A percentile compares a stretch with the other conserved stretches of the same genome.
Evolutionary conservation across 2,888 invertebrate species (phyloP).

Genomic region (Dyspetes luteomarginatus): DNA sequence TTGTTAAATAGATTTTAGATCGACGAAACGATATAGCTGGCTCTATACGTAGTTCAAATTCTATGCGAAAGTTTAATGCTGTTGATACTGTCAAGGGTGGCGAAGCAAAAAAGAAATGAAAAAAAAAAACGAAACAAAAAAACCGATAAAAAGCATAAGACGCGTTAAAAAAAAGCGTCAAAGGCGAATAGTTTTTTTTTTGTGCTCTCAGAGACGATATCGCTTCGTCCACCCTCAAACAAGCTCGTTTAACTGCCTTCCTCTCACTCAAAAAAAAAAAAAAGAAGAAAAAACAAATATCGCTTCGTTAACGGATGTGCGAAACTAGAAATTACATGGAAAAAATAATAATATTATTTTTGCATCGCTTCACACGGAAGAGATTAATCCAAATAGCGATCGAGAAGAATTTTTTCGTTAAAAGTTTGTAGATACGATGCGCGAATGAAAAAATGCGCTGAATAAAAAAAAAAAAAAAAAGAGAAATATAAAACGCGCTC

Average conservation of each 20-base stretch:
- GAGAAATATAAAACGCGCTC: conserved; percentile 49
- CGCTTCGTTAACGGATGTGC: conserved; percentile 69
- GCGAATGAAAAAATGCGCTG: conserved; percentile 22
- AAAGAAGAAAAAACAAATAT: too few relatives aligned
- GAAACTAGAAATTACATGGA: conserved; percentile 63
- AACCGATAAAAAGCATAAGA: conserved; percentile 37
- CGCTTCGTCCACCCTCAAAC: conserved; percentile 65
- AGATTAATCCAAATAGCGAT: conserved; percentile 42
- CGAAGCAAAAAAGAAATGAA: conserved; percentile 42
- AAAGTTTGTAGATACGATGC: conserved; percentile 46
- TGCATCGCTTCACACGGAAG: conserved; percentile 66
- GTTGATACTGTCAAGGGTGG: conserved; percentile 70
- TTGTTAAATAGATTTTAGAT: conserved; percentile 80
- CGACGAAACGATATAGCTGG: conserved; percentile 79
- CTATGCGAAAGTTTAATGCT: conserved; percentile 73
- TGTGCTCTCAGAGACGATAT: not conserved
- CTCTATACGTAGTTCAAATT: conserved; percentile 80
- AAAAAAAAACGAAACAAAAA: conserved; percentile 39
- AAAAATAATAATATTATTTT: conserved; percentile 68
- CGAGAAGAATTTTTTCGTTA: conserved; percentile 54
- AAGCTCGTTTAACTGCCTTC: conserved; percentile 72
- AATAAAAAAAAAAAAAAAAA: conserved; percentile 17
- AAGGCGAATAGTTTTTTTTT: conserved; percentile 14
- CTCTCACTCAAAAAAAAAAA: conserved; percentile 69
- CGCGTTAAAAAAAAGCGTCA: not conserved